phyloP scores from a whole-genome alignment of 2,113 vertebrate species.

The Nyctereutes procyonoides region DNA sequence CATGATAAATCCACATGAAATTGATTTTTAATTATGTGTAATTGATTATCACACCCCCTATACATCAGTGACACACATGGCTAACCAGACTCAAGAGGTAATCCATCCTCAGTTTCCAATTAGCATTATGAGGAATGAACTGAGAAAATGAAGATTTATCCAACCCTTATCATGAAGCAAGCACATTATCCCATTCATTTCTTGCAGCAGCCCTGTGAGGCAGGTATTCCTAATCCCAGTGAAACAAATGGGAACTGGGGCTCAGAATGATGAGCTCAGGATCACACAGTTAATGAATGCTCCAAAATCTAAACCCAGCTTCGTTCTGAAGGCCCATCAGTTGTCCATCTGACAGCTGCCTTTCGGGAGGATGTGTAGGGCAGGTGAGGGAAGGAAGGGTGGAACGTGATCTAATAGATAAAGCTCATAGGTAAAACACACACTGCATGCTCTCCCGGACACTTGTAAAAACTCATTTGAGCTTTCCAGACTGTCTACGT shows the following conservation, averaged over 20 bases:
- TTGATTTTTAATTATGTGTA: constrained; percentile 40
- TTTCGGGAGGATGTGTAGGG: neutral
- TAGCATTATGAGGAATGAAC: neutral
- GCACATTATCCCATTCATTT: neutral
- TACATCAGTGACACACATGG: neutral
- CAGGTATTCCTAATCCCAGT: neutral
- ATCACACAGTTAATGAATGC: neutral
- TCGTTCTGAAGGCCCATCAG: neutral
- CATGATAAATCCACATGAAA: constrained; percentile 39
- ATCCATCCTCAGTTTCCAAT: neutral
- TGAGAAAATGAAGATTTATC: constrained; percentile 39
- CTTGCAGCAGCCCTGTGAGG: neutral
- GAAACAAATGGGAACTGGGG: neutral
- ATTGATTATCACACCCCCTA: neutral
- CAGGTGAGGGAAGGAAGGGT: neutral
- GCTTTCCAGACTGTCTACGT: neutral
- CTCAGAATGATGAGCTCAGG: neutral
- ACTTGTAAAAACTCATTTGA: neutral
- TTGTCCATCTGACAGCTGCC: neutral
- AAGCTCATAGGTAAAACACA: neutral
- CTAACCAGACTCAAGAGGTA: neutral
- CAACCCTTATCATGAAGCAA: accelerated
- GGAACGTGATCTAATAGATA: neutral
- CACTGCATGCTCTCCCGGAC: neutral
- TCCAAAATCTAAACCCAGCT: neutral